These are phyloP conservation scores for Pogonocichla stellata DNA, from an alignment of 2,113 vertebrate species.

Conservation along the genomic window DNA sequence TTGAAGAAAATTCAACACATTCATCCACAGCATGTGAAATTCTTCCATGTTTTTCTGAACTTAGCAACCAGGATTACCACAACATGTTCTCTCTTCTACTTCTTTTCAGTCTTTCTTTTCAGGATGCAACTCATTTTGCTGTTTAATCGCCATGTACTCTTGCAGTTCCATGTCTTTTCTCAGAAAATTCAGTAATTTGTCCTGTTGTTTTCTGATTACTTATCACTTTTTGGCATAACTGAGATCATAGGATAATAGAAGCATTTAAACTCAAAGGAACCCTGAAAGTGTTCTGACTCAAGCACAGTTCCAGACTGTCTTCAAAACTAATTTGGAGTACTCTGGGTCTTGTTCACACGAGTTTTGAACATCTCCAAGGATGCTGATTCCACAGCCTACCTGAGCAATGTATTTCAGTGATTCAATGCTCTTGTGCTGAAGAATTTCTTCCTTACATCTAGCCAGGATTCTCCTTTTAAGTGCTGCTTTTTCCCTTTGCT, in stretches of 20 bases:
- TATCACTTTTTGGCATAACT: neutral
- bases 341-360: neutral
- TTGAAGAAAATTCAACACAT: neutral
- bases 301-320: neutral
- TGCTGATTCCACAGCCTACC: fast-evolving
- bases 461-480: neutral
- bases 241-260: neutral
- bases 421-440: neutral
- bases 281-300: neutral
- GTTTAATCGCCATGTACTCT: neutral
- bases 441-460: neutral
- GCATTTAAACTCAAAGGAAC: neutral
- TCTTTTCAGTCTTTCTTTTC: neutral
- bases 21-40: neutral
- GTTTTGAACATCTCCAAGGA: neutral
- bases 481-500: neutral
- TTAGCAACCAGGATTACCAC: neutral
- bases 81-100: neutral
- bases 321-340: neutral
- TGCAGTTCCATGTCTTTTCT: neutral
- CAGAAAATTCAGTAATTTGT: neutral
- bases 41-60: neutral
- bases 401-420: fast-evolving
- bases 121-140: neutral
- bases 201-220: neutral